Conservation (phyloP, 2,888 invertebrate genomes). For the Clanis bilineata region DNA sequence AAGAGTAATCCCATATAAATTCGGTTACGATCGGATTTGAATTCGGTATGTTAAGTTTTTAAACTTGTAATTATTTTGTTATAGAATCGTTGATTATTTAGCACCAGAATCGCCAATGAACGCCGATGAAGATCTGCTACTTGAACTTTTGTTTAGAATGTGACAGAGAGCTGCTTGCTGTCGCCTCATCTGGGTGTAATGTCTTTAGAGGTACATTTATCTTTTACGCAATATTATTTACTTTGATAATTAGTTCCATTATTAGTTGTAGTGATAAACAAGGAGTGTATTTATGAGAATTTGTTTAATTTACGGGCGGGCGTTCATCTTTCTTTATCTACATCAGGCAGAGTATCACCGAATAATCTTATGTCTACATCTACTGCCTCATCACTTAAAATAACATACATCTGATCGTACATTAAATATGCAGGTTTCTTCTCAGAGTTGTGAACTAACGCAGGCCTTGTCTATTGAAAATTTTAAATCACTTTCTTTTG, state of each 20-base stretch:
- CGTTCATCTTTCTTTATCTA: constrained; percentile 4
- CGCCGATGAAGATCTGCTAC: constrained; percentile 73
- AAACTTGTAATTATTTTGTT: constrained; percentile 29
- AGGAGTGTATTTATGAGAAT: constrained; percentile 5
- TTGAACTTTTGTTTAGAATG: constrained; percentile 76
- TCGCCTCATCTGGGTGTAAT: not conserved
- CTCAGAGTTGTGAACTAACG: constrained; percentile 65
- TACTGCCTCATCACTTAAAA: constrained; percentile 26
- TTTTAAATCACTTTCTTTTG: constrained; percentile 20
- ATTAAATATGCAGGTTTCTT: constrained; percentile 53
- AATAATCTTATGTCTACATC: not conserved
- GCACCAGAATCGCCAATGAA: constrained; percentile 77
- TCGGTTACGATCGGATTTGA: too few relatives aligned
- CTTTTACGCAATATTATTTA: not conserved
- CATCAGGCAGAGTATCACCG: not conserved
- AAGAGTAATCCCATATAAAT: too few relatives aligned
- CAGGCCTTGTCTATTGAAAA: constrained; percentile 63
- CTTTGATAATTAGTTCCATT: not conserved
- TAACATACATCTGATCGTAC: constrained; percentile 29
- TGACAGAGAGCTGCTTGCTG: constrained; percentile 28
- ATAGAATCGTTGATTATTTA: constrained; percentile 72
- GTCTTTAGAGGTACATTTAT: not conserved
- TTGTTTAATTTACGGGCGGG: not conserved
- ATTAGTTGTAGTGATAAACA: not conserved
- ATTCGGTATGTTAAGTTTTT: too few relatives aligned